Evolutionary conservation across 2,888 invertebrate genomes (phyloP).

Genomic region (Marasmarcha lunaedactyla): DNA sequence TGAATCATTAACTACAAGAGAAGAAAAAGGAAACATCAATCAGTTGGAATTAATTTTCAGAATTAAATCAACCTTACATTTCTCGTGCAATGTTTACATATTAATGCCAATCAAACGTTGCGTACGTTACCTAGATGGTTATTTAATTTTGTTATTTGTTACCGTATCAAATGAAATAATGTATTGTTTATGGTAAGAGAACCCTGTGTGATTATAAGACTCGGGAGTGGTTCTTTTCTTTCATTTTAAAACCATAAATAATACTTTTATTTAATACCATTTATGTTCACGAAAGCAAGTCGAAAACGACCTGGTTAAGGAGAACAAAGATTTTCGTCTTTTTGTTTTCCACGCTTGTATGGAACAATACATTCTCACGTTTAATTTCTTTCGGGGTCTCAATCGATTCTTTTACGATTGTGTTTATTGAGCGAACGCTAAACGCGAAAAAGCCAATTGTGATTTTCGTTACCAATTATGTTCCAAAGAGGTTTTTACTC

Average conservation of each 20-base stretch:
- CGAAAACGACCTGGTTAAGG: constrained; percentile 65
- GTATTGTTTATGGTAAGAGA: constrained; percentile 27
- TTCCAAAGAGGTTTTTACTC: too few relatives aligned
- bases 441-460: constrained; percentile 55
- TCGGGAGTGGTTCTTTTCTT: constrained; percentile 23
- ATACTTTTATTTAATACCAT: constrained; percentile 58
- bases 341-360: constrained; percentile 62
- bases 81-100: too few relatives aligned
- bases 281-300: constrained; percentile 61
- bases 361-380: constrained; percentile 70
- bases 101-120: too few relatives aligned
- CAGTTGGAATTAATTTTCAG: too few relatives aligned
- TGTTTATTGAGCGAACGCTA: constrained; percentile 64
- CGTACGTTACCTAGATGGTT: too few relatives aligned
- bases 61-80: too few relatives aligned
- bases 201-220: constrained; percentile 7
- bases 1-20: too few relatives aligned
- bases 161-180: constrained; percentile 17
- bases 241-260: constrained; percentile 53
- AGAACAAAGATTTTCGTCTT: constrained; percentile 56
- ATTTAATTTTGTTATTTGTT: too few relatives aligned
- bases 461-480: constrained; percentile 27
- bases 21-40: too few relatives aligned
- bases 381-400: constrained; percentile 63
- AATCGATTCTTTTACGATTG: constrained; percentile 68